Percentiles rank a stretch among this genome's conserved stretches.
phyloP scores from a whole-genome alignment of 2,113 vertebrate species.

The Dasyurus viverrinus region DNA sequence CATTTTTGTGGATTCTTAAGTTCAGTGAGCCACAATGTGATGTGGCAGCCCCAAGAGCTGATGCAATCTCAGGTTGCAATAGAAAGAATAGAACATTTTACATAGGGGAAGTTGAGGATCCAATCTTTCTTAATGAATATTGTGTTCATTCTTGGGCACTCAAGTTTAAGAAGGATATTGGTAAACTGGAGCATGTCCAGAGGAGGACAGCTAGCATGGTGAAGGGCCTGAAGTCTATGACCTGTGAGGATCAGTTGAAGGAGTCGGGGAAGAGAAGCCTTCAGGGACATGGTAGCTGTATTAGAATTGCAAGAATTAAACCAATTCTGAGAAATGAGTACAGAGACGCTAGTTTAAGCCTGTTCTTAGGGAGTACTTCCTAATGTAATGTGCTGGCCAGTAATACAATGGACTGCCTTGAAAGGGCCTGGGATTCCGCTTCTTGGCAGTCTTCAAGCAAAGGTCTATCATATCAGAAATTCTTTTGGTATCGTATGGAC shows the following conservation, averaged over 20 bases:
- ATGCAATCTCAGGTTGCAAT: neutral
- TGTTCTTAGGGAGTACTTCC: neutral
- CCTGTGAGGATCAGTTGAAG: too few species aligned
- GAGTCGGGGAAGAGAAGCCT: too few species aligned
- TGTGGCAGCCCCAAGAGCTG: neutral
- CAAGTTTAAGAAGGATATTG: neutral
- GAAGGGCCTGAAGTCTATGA: too few species aligned
- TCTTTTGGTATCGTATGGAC: neutral
- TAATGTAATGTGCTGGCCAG: neutral
- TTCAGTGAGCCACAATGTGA: neutral
- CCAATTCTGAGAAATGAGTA: neutral
- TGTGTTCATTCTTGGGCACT: neutral
- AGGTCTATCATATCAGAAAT: neutral
- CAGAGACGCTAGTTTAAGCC: neutral
- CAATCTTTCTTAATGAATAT: neutral
- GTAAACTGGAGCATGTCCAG: too few species aligned
- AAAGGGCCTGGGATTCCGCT: neutral
- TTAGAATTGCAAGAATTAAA: neutral
- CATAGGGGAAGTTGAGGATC: too few species aligned
- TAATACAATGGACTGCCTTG: neutral
- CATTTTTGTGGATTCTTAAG: neutral
- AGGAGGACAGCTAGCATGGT: too few species aligned
- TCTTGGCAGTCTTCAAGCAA: neutral
- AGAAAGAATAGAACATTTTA: neutral
- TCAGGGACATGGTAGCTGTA: neutral